Conservation (phyloP, 1,140 invertebrate genomes). For the Cotesia chilonis region DNA sequence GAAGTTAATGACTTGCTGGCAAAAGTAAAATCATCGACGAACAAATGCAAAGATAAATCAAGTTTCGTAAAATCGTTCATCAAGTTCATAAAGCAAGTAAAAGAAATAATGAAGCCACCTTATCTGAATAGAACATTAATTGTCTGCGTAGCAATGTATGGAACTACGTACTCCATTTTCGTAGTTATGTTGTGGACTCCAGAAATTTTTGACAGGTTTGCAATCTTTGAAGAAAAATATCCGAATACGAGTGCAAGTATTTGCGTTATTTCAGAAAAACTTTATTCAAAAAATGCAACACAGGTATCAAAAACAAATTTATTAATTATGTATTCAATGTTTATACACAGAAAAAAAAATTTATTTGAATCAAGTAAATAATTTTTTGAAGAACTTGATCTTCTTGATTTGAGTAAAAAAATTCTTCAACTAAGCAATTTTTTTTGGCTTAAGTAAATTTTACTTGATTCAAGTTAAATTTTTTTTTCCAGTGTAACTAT, state of each 20-base stretch:
- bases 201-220: constrained; percentile 63
- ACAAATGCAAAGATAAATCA: neutral
- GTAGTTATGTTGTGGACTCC: constrained; percentile 67
- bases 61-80: constrained; percentile 2
- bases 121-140: constrained; percentile 45
- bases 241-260: constrained; percentile 54
- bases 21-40: neutral
- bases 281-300: constrained; percentile 21
- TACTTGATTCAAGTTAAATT: too few species aligned
- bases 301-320: constrained; percentile 9
- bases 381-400: too few species aligned
- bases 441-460: too few species aligned
- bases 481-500: neutral
- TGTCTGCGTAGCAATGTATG: constrained; percentile 44
- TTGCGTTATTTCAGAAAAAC: constrained; percentile 51
- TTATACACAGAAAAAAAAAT: neutral
- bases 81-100: constrained; percentile 42
- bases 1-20: constrained; percentile 18
- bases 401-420: too few species aligned
- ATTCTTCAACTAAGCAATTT: too few species aligned
- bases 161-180: constrained; percentile 58
- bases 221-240: constrained; percentile 51
- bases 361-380: neutral
- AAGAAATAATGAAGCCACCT: constrained; percentile 45
- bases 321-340: neutral